Conservation (phyloP, 2,113 vertebrate species). For the Vimba vimba region DNA sequence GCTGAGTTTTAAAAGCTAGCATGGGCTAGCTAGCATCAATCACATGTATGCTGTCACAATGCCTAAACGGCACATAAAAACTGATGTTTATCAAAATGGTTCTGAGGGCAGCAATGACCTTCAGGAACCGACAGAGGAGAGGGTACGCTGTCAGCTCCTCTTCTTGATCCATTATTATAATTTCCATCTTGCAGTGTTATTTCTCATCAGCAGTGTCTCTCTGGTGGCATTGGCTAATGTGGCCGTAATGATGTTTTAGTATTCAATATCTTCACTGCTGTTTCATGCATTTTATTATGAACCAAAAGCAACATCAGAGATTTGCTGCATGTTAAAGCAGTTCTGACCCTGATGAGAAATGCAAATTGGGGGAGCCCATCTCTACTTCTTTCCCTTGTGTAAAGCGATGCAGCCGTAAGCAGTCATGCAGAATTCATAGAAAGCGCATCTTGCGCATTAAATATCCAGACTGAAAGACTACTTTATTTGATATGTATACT, state of each 20-base stretch:
- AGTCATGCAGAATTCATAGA: constrained; percentile 19
- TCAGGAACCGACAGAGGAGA: constrained; percentile 28
- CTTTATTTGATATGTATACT: background rate
- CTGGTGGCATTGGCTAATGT: constrained; percentile 28
- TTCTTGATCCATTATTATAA: constrained; percentile 43
- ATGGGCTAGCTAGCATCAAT: background rate
- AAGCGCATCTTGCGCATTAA: background rate
- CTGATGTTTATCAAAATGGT: constrained; percentile 17
- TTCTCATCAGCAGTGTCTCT: constrained; percentile 19
- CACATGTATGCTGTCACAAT: background rate
- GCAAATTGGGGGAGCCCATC: constrained; percentile 25
- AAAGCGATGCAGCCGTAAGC: constrained; percentile 26
- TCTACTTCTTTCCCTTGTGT: constrained; percentile 4
- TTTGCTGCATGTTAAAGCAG: constrained; percentile 13
- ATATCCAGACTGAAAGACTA: constrained; percentile 1
- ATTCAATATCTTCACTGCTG: constrained; percentile 38
- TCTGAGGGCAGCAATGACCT: constrained; percentile 31
- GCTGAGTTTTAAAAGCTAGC: background rate
- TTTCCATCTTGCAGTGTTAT: constrained; percentile 19
- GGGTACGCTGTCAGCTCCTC: constrained; percentile 27
- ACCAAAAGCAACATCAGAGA: constrained; percentile 34
- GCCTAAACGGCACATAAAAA: constrained; percentile 24
- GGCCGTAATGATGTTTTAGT: constrained; percentile 27
- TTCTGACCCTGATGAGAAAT: constrained; percentile 41
- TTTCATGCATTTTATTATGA: constrained; percentile 34